Conservation (phyloP, 1,140 invertebrate species). For the Drosophila hydei region DNA sequence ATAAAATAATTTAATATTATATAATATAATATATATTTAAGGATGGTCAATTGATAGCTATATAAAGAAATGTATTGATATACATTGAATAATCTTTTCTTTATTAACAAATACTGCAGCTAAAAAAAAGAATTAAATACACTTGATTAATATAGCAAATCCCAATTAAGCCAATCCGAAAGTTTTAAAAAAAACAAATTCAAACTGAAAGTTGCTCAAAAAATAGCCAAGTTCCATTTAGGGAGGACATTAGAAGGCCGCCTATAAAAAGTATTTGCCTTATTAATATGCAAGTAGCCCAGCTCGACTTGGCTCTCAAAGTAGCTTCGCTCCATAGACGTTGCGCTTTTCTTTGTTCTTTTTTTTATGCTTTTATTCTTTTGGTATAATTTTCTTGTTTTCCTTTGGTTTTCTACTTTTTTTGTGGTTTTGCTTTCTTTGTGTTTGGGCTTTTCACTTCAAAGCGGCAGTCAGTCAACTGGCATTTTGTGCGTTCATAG, state of each 20-base stretch:
- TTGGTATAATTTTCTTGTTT: not conserved
- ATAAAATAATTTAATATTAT: not conserved
- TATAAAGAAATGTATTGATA: too few species aligned
- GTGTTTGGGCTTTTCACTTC: conserved; percentile 29
- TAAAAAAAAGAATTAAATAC: too few species aligned
- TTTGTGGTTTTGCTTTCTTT: conserved; percentile 27
- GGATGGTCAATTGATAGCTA: too few species aligned
- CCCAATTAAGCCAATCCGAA: too few species aligned
- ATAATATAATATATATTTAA: not conserved
- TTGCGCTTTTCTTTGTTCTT: conserved; percentile 6
- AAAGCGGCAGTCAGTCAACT: conserved; percentile 29
- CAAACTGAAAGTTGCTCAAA: too few species aligned
- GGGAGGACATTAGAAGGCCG: not conserved
- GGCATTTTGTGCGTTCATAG: conserved; percentile 8
- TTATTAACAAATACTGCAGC: too few species aligned
- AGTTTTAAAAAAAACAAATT: too few species aligned
- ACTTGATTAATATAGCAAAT: too few species aligned
- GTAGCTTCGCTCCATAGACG: not conserved
- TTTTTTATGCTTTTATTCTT: conserved; percentile 1
- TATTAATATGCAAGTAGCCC: too few species aligned
- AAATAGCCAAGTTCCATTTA: too few species aligned
- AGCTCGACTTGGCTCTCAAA: not conserved
- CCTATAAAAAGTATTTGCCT: not conserved
- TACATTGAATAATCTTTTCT: too few species aligned
- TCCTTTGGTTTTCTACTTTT: not conserved